These are phyloP conservation scores for Discoglossus pictus DNA, from an alignment of 2,797 vertebrate genomes.

Conservation along the genomic window DNA sequence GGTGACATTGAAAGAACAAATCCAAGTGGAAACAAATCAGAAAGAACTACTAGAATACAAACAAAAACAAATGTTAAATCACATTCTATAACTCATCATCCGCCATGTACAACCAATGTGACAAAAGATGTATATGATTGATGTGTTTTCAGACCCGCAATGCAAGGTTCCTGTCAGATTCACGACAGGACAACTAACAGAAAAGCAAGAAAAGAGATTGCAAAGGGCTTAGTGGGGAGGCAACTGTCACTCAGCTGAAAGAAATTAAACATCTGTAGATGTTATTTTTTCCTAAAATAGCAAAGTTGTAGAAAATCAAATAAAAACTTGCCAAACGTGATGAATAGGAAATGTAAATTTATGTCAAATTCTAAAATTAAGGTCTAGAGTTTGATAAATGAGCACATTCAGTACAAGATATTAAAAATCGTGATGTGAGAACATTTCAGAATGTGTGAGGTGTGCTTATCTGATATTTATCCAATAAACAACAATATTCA, in stretches of 20 bases:
- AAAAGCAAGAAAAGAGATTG: neutral
- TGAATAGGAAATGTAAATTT: no score
- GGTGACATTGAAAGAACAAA: no score
- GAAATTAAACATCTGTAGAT: conserved; percentile 1
- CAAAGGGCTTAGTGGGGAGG: conserved; percentile 4
- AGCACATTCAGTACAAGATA: no score
- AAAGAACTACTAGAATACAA: neutral
- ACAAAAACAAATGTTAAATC: neutral
- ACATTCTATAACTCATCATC: neutral
- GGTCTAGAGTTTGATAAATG: no score
- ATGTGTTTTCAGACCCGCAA: conserved; percentile 7
- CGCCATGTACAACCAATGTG: conserved; percentile 16
- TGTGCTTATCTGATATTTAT: no score
- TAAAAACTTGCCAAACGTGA: no score
- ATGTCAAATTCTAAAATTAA: no score
- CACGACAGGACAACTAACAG: conserved; percentile 17
- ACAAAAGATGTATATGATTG: neutral
- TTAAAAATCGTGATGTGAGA: no score
- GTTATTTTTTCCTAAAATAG: no score
- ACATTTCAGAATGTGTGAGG: no score
- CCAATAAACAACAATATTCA: no score
- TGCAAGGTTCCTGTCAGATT: conserved; percentile 11
- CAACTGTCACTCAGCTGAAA: neutral
- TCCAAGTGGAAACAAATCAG: neutral
- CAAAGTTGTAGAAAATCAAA: no score